Conservation (phyloP, 2,797 vertebrate species). For the Naso thynnoides region DNA sequence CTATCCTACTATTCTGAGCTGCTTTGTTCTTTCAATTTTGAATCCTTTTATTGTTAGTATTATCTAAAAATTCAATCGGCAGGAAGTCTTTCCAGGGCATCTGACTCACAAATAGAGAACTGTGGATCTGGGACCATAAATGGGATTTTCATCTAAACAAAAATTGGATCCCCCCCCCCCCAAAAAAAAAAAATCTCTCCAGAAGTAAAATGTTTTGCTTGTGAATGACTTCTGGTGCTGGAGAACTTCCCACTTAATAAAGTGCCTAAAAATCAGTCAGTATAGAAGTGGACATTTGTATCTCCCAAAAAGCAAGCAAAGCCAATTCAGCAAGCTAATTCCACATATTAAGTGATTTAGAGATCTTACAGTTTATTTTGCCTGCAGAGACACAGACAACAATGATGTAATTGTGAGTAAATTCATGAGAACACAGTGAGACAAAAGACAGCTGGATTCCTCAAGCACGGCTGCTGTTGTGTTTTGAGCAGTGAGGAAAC, state of each 20-base stretch:
- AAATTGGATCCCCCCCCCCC: conserved; percentile 2
- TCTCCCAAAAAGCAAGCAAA: background rate
- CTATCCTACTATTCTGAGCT: too few relatives aligned
- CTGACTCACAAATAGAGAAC: conserved; percentile 35
- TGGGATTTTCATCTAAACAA: conserved; percentile 44
- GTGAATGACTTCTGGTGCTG: background rate
- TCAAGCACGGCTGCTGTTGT: conserved; percentile 31
- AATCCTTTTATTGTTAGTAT: conserved; percentile 41
- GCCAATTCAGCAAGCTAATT: conserved; percentile 8
- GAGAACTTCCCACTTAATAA: background rate
- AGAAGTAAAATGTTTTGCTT: conserved; percentile 13
- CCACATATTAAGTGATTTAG: conserved; percentile 1
- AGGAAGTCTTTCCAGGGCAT: conserved; percentile 23
- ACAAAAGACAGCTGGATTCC: conserved; percentile 32
- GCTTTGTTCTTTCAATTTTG: conserved; percentile 47
- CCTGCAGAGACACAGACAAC: conserved; percentile 25
- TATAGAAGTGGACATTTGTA: background rate
- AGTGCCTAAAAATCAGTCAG: background rate
- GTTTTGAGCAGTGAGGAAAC: conserved; percentile 21
- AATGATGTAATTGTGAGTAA: conserved; percentile 40
- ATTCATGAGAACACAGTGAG: conserved; percentile 43
- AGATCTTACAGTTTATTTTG: conserved; percentile 15
- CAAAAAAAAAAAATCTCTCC: conserved; percentile 14
- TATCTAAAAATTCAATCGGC: conserved; percentile 37
- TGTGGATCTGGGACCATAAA: conserved; percentile 28